phyloP scores from a whole-genome alignment of 1,140 invertebrate genomes.

The Zaprionus capensis region DNA sequence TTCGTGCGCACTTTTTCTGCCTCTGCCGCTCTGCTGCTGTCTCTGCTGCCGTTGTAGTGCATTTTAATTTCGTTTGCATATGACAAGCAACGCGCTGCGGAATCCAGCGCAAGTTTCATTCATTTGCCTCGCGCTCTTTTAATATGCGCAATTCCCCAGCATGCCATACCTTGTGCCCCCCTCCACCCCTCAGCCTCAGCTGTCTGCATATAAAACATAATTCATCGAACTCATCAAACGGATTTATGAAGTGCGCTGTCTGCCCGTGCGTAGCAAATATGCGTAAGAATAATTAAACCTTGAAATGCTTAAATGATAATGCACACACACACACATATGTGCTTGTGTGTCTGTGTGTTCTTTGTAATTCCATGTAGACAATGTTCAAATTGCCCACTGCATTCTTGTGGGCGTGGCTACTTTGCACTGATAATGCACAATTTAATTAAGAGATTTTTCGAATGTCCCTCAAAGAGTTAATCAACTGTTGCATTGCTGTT shows the following conservation, averaged over 20 bases:
- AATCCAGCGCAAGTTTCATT: constrained; percentile 70
- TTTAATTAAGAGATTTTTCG: constrained; percentile 2
- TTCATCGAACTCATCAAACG: constrained; percentile 78
- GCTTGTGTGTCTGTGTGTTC: too few relatives aligned
- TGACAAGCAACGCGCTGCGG: constrained; percentile 69
- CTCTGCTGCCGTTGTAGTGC: constrained; percentile 62
- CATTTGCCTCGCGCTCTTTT: constrained; percentile 73
- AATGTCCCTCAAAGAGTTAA: background rate
- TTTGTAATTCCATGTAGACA: constrained; percentile 11
- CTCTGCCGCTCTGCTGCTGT: constrained; percentile 12
- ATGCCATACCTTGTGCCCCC: background rate
- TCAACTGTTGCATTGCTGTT: background rate
- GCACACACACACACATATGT: background rate
- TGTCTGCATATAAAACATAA: constrained; percentile 56
- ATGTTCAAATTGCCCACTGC: background rate
- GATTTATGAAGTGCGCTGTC: constrained; percentile 61
- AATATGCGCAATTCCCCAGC: constrained; percentile 61
- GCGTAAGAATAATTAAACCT: constrained; percentile 48
- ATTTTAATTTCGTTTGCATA: constrained; percentile 82
- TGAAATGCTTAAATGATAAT: constrained; percentile 31
- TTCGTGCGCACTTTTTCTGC: constrained; percentile 73
- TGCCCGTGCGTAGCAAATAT: constrained; percentile 32
- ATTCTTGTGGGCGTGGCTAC: background rate
- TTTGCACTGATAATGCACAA: background rate
- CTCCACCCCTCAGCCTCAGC: background rate